Evolutionary conservation across 92 coral and sea anemone species (phyloP), one percentile per base, ranked within the genome.

Genomic region (Actinostola sp.): DNA sequence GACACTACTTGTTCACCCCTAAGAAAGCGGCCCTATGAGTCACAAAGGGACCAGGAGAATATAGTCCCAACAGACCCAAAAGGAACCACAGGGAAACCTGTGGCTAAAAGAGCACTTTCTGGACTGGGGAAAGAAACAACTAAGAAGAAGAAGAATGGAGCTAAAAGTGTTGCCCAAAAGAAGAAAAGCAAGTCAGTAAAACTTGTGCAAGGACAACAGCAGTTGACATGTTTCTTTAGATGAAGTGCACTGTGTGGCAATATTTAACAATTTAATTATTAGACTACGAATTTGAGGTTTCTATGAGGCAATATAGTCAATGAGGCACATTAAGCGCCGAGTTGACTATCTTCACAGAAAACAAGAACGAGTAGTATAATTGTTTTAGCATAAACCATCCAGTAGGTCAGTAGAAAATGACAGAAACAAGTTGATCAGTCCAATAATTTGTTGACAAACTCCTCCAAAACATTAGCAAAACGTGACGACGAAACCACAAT

Each of bases 151-250:
- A 68, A 62, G 70, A 64, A 66, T 44, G 75, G 53, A 50, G 19
- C 55, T 25, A 82, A 72, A 56, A 49, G 42, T 19, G 39, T 13
- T 46, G 36, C 81, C 19, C 67, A 31, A 26, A 70, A 53, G 68
- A 71, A 70, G 68, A 71, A 61, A 35, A 79, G 66, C 57, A 90
- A 87, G 76, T 26, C 59, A 14, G 56, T 65, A 35, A 72, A 80
- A 45, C 39, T 86, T 42, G 30, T 77, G 19, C 84, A 83, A 54
- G 97, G 97, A 13, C 97, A 90, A 81, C 88, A 67, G 41, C 90
- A 87, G 56, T 73, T 90, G 70, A 90, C 92, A 9, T 88, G 81
- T 13, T 90, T 90, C 70, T 90, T 90, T 58, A 67, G 90, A 66
- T 81, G 68, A 78, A 4, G 3, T 17, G 15, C 3, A 6, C 53